Evolutionary conservation across 1,140 invertebrate species (phyloP), one percentile per base, ranked within the genome.

Genomic region (Heliconius melpomene): DNA sequence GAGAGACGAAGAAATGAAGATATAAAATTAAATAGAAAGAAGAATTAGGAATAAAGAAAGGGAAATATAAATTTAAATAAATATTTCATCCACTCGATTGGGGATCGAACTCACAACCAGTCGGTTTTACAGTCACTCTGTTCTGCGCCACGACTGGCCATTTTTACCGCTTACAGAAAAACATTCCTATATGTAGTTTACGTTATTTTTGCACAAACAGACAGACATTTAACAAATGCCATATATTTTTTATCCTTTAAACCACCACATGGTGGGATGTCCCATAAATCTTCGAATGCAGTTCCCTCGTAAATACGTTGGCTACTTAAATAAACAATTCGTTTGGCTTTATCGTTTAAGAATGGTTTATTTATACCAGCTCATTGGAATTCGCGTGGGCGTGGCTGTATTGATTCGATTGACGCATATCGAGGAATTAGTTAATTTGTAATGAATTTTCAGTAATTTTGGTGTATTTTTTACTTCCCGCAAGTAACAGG

Each of bases 301-400:
- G 71, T 77, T 77, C 75, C 26, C 36, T 77, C 76, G 70, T 72
- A 77, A 77, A 77, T 77, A 70, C 46, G 29, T 72, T 72, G 20
- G 57, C 72, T 66, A 70, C 72, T 66, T 52, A 74, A 74, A 79
- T 79, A 79, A 79, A 79, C 72, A 79, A 18, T 32, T 13, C 40
- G 72, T 23, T 74, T 70, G 36, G 78, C 40, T 79, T 74, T 79
- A 74, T 79, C 32, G 72, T 74, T 74, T 74, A 46, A 74, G 57
- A 79, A 78, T 73, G 77, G 77, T 81, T 78, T 78, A 78, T 81
- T 74, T 77, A 52, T 72, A 74, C 60, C 57, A 70, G 71, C 60
- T 70, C 11, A 32, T 32, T n/a, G 52, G 80, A 81, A 82, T 82
- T 46, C 75, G 50, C 38, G 80, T 82, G 38, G 77, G 80, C 32